Conservation (phyloP, 2,797 vertebrate genomes). For the Trematomus bernacchii region DNA sequence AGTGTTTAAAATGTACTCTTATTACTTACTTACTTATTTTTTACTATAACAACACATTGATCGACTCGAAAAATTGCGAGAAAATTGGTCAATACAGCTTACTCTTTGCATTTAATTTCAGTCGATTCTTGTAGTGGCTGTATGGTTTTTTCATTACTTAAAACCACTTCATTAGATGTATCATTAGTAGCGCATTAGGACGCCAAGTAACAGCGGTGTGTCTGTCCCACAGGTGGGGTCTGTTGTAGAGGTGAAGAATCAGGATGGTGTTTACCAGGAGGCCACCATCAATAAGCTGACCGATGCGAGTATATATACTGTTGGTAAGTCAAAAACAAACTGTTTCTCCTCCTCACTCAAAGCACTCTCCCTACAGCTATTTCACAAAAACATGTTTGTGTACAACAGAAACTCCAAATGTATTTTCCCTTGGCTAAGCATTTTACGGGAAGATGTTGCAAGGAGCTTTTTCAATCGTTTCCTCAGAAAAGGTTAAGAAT, state of each 20-base stretch:
- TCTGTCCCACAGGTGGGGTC: conserved; percentile 82
- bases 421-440: neutral
- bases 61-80: conserved; percentile 2
- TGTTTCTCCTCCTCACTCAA: conserved; percentile 4
- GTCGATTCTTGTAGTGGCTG: conserved; percentile 27
- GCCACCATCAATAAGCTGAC: conserved; percentile 89
- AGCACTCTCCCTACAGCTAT: neutral
- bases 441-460: neutral
- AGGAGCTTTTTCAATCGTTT: neutral
- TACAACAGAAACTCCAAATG: neutral
- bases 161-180: conserved; percentile 38
- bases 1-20: conserved; percentile 1
- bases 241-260: conserved; percentile 87
- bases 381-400: conserved; percentile 9
- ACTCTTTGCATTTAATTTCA: conserved; percentile 34
- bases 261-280: conserved; percentile 86
- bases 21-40: conserved; percentile 6
- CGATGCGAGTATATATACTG: conserved; percentile 88
- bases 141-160: conserved; percentile 34
- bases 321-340: conserved; percentile 81
- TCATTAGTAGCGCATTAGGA: conserved; percentile 18
- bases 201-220: conserved; percentile 35
- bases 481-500: neutral
- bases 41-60: neutral
- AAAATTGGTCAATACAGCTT: conserved; percentile 14